These are phyloP conservation scores for Polypterus bichir DNA, from an alignment of 2,113 vertebrate genomes.

Conservation along the genomic window DNA sequence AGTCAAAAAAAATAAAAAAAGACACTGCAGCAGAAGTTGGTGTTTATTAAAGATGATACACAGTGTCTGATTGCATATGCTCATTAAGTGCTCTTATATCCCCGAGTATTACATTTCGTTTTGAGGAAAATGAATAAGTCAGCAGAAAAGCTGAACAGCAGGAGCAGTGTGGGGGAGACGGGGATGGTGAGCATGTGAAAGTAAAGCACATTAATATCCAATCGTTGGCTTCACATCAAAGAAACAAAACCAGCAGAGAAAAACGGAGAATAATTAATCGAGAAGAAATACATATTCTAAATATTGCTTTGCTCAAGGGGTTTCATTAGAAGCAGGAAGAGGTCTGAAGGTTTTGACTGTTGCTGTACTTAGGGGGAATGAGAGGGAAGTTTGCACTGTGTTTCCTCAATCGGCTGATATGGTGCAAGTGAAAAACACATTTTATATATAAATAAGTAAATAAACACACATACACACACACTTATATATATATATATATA, in stretches of 20 bases:
- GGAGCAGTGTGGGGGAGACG: background rate
- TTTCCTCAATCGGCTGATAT: background rate
- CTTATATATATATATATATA: background rate
- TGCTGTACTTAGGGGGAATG: background rate
- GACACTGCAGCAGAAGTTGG: too few species aligned
- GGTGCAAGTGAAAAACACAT: background rate
- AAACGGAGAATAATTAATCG: background rate
- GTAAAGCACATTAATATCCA: background rate
- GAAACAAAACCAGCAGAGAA: background rate
- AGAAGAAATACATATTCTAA: background rate
- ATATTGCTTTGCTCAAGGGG: background rate
- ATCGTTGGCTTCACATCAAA: constrained; percentile 2
- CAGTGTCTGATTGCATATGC: too few species aligned
- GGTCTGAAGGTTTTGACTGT: background rate
- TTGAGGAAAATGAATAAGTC: background rate
- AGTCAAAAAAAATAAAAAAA: too few species aligned
- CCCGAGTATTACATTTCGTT: background rate
- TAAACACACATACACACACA: background rate
- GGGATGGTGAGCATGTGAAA: background rate
- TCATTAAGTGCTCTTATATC: too few species aligned
- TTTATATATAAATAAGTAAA: background rate
- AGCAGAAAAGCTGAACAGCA: background rate
- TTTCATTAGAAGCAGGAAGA: background rate
- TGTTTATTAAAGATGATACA: too few species aligned
- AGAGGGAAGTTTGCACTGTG: background rate